Evolutionary conservation across 1,140 invertebrate species (phyloP).

Genomic region (Sminthurinus signatus): DNA sequence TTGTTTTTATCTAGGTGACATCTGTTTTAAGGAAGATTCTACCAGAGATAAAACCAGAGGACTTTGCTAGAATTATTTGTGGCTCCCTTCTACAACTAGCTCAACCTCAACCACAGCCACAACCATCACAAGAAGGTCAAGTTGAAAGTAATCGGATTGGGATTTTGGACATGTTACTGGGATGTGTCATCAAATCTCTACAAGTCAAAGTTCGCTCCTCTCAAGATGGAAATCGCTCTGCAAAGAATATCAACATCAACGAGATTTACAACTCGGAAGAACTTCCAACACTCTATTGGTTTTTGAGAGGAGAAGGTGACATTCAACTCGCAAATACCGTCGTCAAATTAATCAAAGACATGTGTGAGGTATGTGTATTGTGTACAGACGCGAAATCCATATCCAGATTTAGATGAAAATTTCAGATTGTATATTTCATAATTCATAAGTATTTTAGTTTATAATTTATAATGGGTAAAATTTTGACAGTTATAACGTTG

Average conservation of each 20-base stretch:
- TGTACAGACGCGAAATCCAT: background rate
- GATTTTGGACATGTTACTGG: conserved; percentile 75
- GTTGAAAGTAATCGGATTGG: conserved; percentile 44
- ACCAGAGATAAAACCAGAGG: conserved; percentile 68
- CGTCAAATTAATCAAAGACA: conserved; percentile 79
- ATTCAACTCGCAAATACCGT: conserved; percentile 73
- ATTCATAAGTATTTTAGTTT: conserved; percentile 27
- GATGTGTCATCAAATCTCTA: conserved; percentile 77
- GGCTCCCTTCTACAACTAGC: too few species aligned
- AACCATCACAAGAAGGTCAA: conserved; percentile 46
- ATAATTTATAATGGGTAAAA: background rate
- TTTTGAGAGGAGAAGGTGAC: conserved; percentile 32
- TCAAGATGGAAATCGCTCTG: conserved; percentile 30
- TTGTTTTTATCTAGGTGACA: conserved; percentile 54
- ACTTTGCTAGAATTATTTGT: conserved; percentile 59
- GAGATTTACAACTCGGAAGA: conserved; percentile 29
- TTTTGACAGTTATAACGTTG: conserved; percentile 6
- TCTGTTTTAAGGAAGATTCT: conserved; percentile 70
- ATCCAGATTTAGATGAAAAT: background rate
- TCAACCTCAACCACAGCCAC: too few species aligned
- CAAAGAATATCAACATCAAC: conserved; percentile 32
- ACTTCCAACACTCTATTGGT: conserved; percentile 32
- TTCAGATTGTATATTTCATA: background rate
- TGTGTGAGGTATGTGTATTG: conserved; percentile 67
- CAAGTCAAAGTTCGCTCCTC: conserved; percentile 63